Percentiles rank a stretch among this genome's conserved stretches.
Evolutionary conservation across 2,888 invertebrate genomes (phyloP).

Genomic region (Meteorus cinctellus): DNA sequence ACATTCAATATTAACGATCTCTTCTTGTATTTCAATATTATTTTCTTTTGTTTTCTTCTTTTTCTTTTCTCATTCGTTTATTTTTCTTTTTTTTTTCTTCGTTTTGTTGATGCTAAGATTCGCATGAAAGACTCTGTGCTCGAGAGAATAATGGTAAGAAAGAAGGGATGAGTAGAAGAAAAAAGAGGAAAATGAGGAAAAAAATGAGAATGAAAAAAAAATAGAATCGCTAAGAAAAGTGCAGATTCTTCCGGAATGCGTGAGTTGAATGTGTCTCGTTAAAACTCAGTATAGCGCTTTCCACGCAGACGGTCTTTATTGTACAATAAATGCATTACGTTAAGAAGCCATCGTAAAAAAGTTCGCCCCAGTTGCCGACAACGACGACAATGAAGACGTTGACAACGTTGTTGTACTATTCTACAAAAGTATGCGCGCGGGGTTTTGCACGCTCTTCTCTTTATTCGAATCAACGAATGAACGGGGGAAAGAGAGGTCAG

Average conservation of each 20-base stretch:
- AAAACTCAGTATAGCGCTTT: conserved; percentile 44
- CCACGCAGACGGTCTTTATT: conserved; percentile 57
- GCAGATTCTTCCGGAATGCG: conserved; percentile 42
- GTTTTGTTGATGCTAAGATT: not conserved
- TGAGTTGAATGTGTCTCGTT: conserved; percentile 51
- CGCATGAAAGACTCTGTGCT: not conserved
- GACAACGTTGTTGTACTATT: conserved; percentile 27
- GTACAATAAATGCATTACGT: conserved; percentile 66
- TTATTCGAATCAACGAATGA: conserved; percentile 27
- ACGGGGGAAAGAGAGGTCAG: conserved; percentile 8
- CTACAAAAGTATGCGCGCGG: conserved; percentile 35
- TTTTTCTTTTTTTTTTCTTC: not conserved
- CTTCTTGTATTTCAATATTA: conserved; percentile 12
- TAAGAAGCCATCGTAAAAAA: conserved; percentile 63
- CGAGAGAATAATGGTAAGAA: not conserved
- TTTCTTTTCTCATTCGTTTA: not conserved
- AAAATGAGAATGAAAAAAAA: conserved; percentile 6
- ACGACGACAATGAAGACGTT: conserved; percentile 34
- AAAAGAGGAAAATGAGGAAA: not conserved
- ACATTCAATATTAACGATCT: not conserved
- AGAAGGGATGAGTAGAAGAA: not conserved
- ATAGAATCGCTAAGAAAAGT: not conserved
- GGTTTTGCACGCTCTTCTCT: conserved; percentile 33
- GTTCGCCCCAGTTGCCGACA: conserved; percentile 62
- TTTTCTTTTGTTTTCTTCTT: not conserved